Evolutionary conservation across 1,140 invertebrate species (phyloP), one percentile per base, ranked within the genome.

Genomic region (Drosophila mayri): DNA sequence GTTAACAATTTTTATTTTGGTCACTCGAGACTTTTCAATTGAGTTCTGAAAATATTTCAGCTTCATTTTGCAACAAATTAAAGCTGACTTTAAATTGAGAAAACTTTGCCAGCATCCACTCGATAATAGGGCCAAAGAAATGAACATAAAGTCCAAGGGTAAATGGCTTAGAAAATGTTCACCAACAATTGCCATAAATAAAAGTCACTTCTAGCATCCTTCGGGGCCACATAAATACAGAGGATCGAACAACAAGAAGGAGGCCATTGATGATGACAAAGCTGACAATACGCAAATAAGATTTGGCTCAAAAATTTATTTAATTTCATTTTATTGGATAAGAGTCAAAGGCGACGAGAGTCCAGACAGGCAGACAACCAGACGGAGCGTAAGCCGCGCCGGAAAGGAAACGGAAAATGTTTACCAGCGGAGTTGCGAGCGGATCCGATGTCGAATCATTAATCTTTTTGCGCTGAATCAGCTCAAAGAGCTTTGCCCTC

Each of bases 141-240:
- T 68, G 70, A 72, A 72, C 76, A 87, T 83, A 88, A 86, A 88
- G 84, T 88, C 76, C 76, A 74, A 74, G 68, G 76, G 70, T 78
- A 88, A 88, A 88, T 90, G 85, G 84, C 84, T 88, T 90, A 81
- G 85, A 88, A 88, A 88, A 88, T 87, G 84, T 88, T 80, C 68
- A 62, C 77, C 71, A 90, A 71, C 80, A 87, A 84, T 81, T 72
- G 85, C 75, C 85, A 88, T 88, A 84, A 88, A 88, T 90, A 81
- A 84, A 68, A 58, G 57, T 63, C 75, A 50, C 55, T 68, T 55
- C 35, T 38, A n/a, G 3, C 52, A 38, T 38, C 20, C n/a, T 46
- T 47, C 32, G 44, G 68, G 60, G 60, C 49, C 63, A 44, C 77
- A 79, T 76, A 83, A 86, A 79, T 79, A 77, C 54, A 73, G n/a